A percentile compares a stretch with the other conserved stretches of the same genome.
phyloP scores from a whole-genome alignment of 2,113 vertebrate genomes.

The Chionis minor region DNA sequence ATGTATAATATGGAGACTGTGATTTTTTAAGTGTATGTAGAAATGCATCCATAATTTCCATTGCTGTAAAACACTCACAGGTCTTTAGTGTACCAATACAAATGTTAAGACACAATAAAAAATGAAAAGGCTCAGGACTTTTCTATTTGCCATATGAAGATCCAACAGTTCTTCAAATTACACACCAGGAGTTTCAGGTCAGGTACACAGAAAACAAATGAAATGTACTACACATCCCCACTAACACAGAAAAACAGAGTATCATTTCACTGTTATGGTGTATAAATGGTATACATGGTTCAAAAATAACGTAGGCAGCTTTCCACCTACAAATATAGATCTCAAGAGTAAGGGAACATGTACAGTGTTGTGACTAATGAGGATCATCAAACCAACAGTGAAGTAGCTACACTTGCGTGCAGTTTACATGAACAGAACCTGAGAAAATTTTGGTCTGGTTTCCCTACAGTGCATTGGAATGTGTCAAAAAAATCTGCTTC shows the following conservation, averaged over 20 bases:
- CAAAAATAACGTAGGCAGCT: neutral
- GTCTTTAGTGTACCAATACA: neutral
- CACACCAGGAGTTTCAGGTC: neutral
- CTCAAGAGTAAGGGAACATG: neutral
- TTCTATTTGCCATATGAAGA: neutral
- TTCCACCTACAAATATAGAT: neutral
- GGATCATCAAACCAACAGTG: neutral
- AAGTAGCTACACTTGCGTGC: neutral
- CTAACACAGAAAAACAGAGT: neutral
- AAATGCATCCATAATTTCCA: neutral
- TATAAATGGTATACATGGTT: neutral
- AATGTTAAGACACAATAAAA: neutral
- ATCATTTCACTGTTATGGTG: neutral
- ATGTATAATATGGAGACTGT: accelerated
- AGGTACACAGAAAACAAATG: neutral
- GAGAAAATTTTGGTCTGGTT: neutral
- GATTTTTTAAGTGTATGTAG: neutral
- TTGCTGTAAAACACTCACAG: neutral
- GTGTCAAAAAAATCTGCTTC: neutral
- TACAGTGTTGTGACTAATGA: neutral
- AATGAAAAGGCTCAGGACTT: neutral
- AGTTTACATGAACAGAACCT: neutral
- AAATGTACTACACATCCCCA: neutral
- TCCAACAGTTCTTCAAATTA: neutral
- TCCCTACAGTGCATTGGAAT: accelerated